A percentile compares a stretch with the other conserved stretches of the same genome.
These are phyloP conservation scores for Panzeria rudis DNA, from an alignment of 2,888 invertebrate species.

Conservation along the genomic window DNA sequence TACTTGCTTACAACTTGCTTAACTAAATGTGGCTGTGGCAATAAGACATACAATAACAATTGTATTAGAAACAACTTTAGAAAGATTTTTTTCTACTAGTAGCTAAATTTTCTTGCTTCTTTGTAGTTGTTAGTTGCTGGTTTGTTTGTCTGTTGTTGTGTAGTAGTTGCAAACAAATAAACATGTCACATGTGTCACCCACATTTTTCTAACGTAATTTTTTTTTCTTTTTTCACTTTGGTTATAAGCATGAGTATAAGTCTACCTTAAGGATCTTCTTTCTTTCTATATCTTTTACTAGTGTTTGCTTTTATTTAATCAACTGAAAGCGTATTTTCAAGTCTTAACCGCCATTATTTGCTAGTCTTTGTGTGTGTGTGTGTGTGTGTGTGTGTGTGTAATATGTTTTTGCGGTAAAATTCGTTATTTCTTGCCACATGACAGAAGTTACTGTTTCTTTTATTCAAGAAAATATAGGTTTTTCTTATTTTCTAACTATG, in stretches of 20 bases:
- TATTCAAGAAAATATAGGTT: background rate
- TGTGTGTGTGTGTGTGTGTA: no score
- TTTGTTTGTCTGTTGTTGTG: slow-evolving; percentile 30
- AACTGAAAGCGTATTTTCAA: slow-evolving; percentile 75
- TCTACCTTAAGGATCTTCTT: slow-evolving; percentile 55
- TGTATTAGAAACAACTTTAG: slow-evolving; percentile 44
- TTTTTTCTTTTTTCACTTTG: background rate
- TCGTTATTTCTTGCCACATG: slow-evolving; percentile 44
- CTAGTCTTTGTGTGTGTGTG: slow-evolving; percentile 14
- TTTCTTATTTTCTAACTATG: background rate
- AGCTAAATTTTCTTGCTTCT: slow-evolving; percentile 4
- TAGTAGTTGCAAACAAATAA: slow-evolving; percentile 6
- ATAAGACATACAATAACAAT: slow-evolving; percentile 34
- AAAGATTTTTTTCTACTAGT: slow-evolving; percentile 21
- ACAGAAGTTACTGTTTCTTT: slow-evolving; percentile 46
- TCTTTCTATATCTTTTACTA: background rate
- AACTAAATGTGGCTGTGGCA: slow-evolving; percentile 32
- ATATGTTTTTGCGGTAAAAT: background rate
- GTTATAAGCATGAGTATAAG: background rate
- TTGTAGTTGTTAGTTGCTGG: slow-evolving; percentile 10
- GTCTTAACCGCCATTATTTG: slow-evolving; percentile 64
- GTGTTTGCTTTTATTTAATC: slow-evolving; percentile 75
- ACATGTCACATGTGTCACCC: slow-evolving; percentile 62
- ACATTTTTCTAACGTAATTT: slow-evolving; percentile 36
- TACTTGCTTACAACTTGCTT: slow-evolving; percentile 47